Evolutionary conservation across 2,797 vertebrate genomes (phyloP).

Genomic region (Prionace glauca): DNA sequence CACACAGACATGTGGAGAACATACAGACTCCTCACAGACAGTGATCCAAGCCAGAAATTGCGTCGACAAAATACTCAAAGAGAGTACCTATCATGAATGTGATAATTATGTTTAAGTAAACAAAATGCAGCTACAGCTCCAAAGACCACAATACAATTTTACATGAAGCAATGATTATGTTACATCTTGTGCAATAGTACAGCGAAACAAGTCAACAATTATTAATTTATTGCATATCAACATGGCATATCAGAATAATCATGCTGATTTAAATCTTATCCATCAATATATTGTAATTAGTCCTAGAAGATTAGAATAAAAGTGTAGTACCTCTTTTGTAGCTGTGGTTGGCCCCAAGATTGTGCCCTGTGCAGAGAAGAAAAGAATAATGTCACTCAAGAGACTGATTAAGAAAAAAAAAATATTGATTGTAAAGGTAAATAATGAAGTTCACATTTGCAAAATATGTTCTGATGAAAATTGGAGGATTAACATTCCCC

Average conservation of each 20-base stretch:
- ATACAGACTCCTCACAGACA: too few relatives aligned
- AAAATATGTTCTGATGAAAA: background rate
- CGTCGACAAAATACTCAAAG: background rate
- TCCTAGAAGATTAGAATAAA: background rate
- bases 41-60: too few relatives aligned
- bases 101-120: background rate
- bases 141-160: background rate
- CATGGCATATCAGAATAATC: background rate
- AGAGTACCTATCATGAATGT: background rate
- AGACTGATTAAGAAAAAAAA: background rate
- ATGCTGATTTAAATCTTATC: background rate
- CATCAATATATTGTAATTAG: background rate
- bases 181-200: background rate
- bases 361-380: background rate
- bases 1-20: too few relatives aligned
- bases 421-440: background rate
- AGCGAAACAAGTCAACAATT: background rate
- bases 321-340: conserved; percentile 19
- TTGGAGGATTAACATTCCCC: background rate
- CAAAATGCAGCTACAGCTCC: background rate
- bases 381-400: background rate
- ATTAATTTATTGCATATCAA: background rate
- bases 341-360: background rate
- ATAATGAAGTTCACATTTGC: background rate
- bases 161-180: too few relatives aligned